phyloP scores from a whole-genome alignment of 2,113 vertebrate genomes.

The Corynorhinus townsendii region DNA sequence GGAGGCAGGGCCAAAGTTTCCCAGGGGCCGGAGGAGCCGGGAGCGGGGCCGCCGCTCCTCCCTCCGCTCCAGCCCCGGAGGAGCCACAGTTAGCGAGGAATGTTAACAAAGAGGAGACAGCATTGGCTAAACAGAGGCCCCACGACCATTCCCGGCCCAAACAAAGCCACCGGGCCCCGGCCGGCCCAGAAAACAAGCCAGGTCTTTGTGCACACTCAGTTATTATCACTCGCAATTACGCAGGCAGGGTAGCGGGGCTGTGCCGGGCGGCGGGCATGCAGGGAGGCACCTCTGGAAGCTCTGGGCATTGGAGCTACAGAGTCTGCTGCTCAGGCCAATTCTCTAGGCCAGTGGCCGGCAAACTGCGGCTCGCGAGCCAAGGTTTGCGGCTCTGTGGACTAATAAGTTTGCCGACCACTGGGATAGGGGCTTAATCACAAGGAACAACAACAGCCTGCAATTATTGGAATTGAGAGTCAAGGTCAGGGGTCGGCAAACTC shows the following conservation, averaged over 20 bases:
- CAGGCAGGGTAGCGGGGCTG: not conserved
- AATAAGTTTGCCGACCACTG: too few species aligned
- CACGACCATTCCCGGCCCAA: constrained; percentile 65
- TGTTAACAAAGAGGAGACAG: constrained; percentile 81
- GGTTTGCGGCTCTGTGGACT: too few species aligned
- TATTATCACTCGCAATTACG: constrained; percentile 72
- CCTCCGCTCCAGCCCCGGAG: constrained; percentile 75
- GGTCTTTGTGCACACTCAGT: constrained; percentile 66
- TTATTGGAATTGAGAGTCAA: too few species aligned
- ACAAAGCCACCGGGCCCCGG: constrained; percentile 35
- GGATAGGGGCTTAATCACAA: too few species aligned
- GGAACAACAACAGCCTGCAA: too few species aligned
- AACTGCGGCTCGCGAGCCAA: too few species aligned
- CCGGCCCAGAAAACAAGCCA: constrained; percentile 52
- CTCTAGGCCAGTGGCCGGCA: not conserved
- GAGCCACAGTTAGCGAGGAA: constrained; percentile 77
- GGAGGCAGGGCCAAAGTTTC: constrained; percentile 48
- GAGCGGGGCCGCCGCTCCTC: constrained; percentile 45
- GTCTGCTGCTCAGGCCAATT: not conserved
- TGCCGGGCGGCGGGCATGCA: not conserved
- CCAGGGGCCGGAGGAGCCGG: not conserved
- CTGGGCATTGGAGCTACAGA: not conserved
- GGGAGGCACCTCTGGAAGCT: not conserved
- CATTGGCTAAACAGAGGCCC: constrained; percentile 70
- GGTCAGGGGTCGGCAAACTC: too few species aligned